Base-by-base conservation (phyloP, 2,797 vertebrate genomes). In the Rhinichthys osculus region DNA sequence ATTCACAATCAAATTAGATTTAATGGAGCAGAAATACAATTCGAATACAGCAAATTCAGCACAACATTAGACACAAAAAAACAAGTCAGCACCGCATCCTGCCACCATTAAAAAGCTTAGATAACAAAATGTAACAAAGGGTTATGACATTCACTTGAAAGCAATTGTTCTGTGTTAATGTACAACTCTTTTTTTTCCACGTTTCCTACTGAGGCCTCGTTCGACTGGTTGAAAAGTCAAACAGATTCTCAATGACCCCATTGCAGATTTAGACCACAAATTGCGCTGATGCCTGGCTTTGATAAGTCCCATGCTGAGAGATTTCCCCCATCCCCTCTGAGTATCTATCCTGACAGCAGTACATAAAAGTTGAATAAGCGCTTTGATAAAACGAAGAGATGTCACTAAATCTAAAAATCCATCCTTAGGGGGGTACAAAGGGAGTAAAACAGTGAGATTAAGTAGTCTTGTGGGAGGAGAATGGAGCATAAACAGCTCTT, bases 301-400 rank as follows among this genome's bases (percentile, higher is more conserved):
- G 86, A 87, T 88, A 86, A 80, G 57, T 83, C 69, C 50, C 70
- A 77, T 59, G 54, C 84, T 80, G 83, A 85, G 57, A 86, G 81
- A 85, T 66, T 66, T 72, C 72, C 21, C 62, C 27, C 50, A 85
- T 79, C 50, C 64, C 74, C 69, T 80, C 69, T 7, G 83, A 85
- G 66, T 44, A 69, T 27, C 82, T 74, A 14, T 85, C 76, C 71
- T 85, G 85, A 85, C 86, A 87, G 86, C 71, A 74, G 79, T 86
- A 86, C 88, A 91, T 89, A 89, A 90, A 89, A 84, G 87, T 89
- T 89, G 87, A 89, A 88, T 86, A 90, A 87, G 86, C 62, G 82
- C 87, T 90, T 89, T 87, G 85, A 89, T 89, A 89, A 89, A 89
- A 88, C 70, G n/a, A 42, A 57, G 44, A 87, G 83, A 88, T 90